Evolutionary conservation across 2,888 invertebrate species (phyloP).

Genomic region (Adineta ricciae): DNA sequence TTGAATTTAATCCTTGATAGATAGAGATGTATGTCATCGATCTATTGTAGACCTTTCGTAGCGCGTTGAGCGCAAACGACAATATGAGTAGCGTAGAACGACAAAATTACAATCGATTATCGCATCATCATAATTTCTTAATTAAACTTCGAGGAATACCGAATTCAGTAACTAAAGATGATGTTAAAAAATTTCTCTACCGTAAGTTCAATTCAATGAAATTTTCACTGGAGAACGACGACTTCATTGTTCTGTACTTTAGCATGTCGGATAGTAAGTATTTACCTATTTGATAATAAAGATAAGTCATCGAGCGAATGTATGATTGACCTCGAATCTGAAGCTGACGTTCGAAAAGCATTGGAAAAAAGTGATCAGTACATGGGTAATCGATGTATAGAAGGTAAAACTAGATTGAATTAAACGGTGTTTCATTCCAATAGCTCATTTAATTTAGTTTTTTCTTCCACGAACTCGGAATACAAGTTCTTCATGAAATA

Average conservation of each 20-base stretch:
- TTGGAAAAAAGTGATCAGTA: background rate
- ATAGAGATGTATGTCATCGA: no score
- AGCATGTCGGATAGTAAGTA: background rate
- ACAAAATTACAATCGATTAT: background rate
- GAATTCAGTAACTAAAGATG: background rate
- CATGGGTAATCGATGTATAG: background rate
- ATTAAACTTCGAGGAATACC: background rate
- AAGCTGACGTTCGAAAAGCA: background rate
- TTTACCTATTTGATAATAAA: background rate
- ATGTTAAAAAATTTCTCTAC: constrained; percentile 5
- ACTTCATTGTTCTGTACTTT: background rate
- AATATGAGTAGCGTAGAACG: background rate
- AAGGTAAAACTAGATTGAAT: background rate
- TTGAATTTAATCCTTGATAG: no score
- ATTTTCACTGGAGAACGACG: background rate
- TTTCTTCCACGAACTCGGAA: background rate
- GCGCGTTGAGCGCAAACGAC: no score
- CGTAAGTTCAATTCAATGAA: background rate
- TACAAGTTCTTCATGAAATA: background rate
- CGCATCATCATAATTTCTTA: background rate
- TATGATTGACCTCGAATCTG: background rate
- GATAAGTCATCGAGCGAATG: background rate
- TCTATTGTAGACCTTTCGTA: no score
- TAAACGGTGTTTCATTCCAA: background rate
- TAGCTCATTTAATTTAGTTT: background rate